Base-by-base conservation (phyloP, 1,140 invertebrate species). In the Drosophila lini region DNA sequence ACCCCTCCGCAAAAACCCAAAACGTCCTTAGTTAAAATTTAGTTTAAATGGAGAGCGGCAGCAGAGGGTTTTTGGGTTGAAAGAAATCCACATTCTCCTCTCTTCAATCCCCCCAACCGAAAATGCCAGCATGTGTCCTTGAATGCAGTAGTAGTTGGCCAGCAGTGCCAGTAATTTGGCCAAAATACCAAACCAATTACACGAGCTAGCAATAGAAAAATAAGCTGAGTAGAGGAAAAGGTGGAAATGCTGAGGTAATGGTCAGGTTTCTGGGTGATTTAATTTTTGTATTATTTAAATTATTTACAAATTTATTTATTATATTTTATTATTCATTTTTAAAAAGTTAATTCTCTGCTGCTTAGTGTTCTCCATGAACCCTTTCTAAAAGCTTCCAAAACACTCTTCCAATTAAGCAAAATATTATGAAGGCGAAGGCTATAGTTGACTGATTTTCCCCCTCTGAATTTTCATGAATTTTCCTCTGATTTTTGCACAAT, bases 171-270 rank as follows among this genome's bases (percentile, higher is more conserved):
- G 61, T 61, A 42, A 64, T 61, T 64, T 61, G 28, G 28, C 7
- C 22, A 41, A 36, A 65, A 68, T 67, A 68, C 62, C 61, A 25
- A 67, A 67, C 62, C 25, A 65, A 65, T 48, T 65, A 63, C 34
- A 38, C 5, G 8, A 55, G 52, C 52, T 38, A 6, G 52, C 34
- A 15, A n/a, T 55, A n/a, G 8, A 55, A 40, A 55, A 55, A 38
- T 38, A 55, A 55, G 52, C 52, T n/a, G 31, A 16, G 8, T 19
- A 19, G 5, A 28, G 11, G 1, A 52, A 36, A 22, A 22, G 32
- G 50, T 53, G 16, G 4, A 36, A 34, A 55, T 22, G 7, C 11
- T 15, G 0, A 6, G n/a, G 48, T 13, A 11, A 22, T 52, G 15
- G 28, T n/a, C 47, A 16, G 11, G 16, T 53, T 53, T 36, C 13